These are phyloP conservation scores for Gymnocypris eckloni DNA, from an alignment of 2,797 vertebrate genomes.

Conservation along the genomic window DNA sequence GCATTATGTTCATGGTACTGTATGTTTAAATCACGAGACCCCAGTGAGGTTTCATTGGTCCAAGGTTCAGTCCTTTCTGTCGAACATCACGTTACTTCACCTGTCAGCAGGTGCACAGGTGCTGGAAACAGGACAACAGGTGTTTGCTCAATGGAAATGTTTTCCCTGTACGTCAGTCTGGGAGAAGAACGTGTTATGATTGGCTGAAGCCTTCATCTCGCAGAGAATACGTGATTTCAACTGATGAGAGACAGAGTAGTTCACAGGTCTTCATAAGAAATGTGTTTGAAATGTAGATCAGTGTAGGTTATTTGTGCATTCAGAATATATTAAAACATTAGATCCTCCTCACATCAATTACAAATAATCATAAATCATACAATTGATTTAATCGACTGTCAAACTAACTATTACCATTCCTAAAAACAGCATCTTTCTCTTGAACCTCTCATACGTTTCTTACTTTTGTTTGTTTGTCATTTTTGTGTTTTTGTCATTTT, in stretches of 20 bases:
- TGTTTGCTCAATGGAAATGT: background rate
- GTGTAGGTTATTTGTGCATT: background rate
- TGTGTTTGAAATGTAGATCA: too few species aligned
- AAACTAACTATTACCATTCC: background rate
- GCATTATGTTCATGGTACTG: background rate
- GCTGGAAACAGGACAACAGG: too few species aligned
- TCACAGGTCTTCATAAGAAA: background rate
- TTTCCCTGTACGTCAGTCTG: slow-evolving; percentile 8
- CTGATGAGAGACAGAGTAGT: background rate
- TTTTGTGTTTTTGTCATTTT: too few species aligned
- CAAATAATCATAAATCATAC: background rate
- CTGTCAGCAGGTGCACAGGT: too few species aligned
- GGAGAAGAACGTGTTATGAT: slow-evolving; percentile 26
- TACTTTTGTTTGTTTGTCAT: too few species aligned
- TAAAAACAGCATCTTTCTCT: background rate
- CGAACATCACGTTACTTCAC: too few species aligned
- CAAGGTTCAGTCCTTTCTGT: too few species aligned
- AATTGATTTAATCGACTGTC: background rate
- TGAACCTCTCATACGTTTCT: background rate
- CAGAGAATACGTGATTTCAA: background rate
- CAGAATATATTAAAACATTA: background rate
- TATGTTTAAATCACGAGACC: background rate
- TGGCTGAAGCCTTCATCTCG: background rate
- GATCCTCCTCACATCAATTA: background rate
- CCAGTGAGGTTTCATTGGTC: background rate